These are phyloP conservation scores for Pyrocephalus nanus DNA, from an alignment of 2,797 vertebrate genomes.

Conservation along the genomic window DNA sequence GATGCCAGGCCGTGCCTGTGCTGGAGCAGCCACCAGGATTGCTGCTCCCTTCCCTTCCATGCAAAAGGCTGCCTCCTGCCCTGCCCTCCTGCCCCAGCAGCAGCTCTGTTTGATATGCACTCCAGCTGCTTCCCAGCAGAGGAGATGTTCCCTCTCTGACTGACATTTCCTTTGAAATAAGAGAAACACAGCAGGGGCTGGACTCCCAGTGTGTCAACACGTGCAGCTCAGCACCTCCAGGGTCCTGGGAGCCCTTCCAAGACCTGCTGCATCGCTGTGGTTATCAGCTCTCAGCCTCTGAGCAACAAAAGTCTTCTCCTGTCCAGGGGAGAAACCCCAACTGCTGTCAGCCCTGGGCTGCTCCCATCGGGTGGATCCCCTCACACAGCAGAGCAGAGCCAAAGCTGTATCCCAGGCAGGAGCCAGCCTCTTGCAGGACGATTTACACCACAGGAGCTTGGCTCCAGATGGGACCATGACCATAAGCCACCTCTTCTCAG, in stretches of 20 bases:
- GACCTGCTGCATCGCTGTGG: neutral
- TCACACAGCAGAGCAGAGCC: neutral
- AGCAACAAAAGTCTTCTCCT: neutral
- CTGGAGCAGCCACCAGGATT: neutral
- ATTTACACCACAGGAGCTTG: neutral
- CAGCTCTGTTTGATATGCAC: neutral
- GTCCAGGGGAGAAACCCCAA: neutral
- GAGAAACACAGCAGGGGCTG: neutral
- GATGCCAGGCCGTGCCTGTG: neutral
- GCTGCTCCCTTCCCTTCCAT: neutral
- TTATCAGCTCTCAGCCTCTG: neutral
- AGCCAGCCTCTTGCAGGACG: neutral
- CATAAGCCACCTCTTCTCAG: neutral
- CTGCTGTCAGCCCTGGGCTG: neutral
- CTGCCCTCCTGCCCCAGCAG: neutral
- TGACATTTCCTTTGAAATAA: conserved; percentile 37
- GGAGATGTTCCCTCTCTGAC: neutral
- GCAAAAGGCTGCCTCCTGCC: neutral
- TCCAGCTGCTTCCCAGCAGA: neutral
- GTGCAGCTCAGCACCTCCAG: neutral
- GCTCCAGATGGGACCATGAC: neutral
- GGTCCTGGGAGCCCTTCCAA: conserved; percentile 25
- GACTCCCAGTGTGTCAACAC: neutral
- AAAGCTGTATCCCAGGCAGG: neutral
- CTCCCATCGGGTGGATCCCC: neutral